Base-by-base conservation (phyloP, 2,797 vertebrate genomes). In the Chromis chromis region DNA sequence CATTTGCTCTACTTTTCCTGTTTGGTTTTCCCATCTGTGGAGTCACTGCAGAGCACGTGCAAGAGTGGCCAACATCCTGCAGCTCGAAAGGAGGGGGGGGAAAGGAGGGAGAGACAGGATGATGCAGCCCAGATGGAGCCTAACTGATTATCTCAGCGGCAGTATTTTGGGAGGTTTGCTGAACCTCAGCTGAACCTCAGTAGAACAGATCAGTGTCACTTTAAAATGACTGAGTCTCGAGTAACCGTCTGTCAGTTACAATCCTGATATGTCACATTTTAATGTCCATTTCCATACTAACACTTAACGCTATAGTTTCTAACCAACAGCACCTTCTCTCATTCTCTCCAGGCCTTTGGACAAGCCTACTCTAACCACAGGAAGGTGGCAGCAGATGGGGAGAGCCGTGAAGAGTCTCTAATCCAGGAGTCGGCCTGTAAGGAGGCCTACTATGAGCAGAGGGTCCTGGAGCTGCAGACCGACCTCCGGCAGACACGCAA, bases 291-390 rank as follows among this genome's bases (percentile, higher is more conserved):
- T 36, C 44, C 6, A 65, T 36, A 7, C 28, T 46, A 52, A 39
- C 14, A 22, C 33, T 17, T 10, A 31, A 40, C 6, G 2, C 14
- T 28, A 8, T 7, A 69, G n/a, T 65, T n/a, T 61, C 46, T 68
- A 73, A 85, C 33, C 44, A 65, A 60, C 19, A 3, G 3, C 19
- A 40, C 17, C 8, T 61, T 62, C 11, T 62, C 8, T 64, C 9
- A 2, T 54, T 44, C 0, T 74, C 58, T 77, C 60, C 89, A 98
- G 97, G 97, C 97, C 42, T 98, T 98, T 81, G 97, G 97, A 85
- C 97, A 98, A 89, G 97, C 96, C 16, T 95, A 98, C 87, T 97
- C 95, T 59, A 98, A 98, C 93, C 97, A 98, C 88, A 97, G 96
- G 92, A 98, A 98, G 86, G 97, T 98, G 81, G 96, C 97, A 0